A percentile compares a stretch with the other conserved stretches of the same genome.
Evolutionary conservation across 2,113 vertebrate genomes (phyloP).

Genomic region (Oostethus manadensis): DNA sequence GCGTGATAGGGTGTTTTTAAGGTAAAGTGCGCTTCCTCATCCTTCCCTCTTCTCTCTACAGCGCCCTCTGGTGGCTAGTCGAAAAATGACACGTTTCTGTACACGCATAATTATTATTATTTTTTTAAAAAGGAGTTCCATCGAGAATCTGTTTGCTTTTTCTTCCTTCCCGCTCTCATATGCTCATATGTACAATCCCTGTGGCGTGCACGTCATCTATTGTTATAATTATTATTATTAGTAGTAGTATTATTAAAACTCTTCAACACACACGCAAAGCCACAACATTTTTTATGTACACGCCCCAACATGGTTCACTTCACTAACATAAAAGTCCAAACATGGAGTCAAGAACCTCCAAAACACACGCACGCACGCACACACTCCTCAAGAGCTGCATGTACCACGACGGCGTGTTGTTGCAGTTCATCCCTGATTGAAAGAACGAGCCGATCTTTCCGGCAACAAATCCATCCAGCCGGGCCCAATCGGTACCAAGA

Average conservation of each 20-base stretch:
- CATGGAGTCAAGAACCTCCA: constrained; percentile 47
- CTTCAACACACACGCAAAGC: constrained; percentile 33
- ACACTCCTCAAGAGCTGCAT: not conserved
- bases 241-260: constrained; percentile 20
- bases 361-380: constrained; percentile 22
- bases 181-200: constrained; percentile 60
- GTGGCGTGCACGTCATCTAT: constrained; percentile 19
- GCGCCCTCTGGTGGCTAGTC: constrained; percentile 50
- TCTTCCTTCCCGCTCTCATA: constrained; percentile 45
- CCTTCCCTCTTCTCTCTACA: constrained; percentile 52
- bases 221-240: not conserved
- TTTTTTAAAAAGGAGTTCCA: constrained; percentile 33
- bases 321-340: constrained; percentile 47
- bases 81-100: constrained; percentile 61
- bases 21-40: constrained; percentile 72
- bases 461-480: constrained; percentile 1
- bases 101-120: constrained; percentile 52
- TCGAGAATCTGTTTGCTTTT: constrained; percentile 41
- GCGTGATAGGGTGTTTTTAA: not conserved
- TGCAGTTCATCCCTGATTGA: constrained; percentile 1
- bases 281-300: constrained; percentile 65
- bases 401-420: too few species aligned
- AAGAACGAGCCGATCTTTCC: not conserved
- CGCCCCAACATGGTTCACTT: constrained; percentile 33
- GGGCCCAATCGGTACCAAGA: too few species aligned